Evolutionary conservation across 1,140 invertebrate genomes (phyloP).

Genomic region (Octopus sinensis): DNA sequence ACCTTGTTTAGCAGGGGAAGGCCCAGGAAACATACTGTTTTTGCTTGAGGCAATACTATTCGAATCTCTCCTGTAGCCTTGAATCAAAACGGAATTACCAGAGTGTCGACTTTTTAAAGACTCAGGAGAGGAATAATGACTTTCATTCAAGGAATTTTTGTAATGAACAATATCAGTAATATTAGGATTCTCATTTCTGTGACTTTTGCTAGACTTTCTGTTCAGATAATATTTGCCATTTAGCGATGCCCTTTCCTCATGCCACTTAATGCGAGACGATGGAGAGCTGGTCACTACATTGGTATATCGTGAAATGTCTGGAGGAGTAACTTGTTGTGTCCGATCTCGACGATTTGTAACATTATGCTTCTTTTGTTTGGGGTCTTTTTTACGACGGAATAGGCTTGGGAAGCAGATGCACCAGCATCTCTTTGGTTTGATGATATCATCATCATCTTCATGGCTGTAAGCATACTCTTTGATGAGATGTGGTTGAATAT

Average conservation of each 20-base stretch:
- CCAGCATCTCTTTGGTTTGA: slow-evolving; percentile 32
- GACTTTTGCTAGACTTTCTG: background rate
- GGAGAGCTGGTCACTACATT: slow-evolving; percentile 6
- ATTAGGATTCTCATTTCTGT: background rate
- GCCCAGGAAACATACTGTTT: background rate
- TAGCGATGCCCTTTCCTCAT: background rate
- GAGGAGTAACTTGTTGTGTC: background rate
- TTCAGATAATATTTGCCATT: slow-evolving; percentile 9
- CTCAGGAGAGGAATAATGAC: background rate
- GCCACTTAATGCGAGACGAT: background rate
- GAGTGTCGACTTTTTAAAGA: background rate
- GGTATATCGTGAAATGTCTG: background rate
- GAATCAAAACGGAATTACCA: background rate
- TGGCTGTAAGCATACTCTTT: slow-evolving; percentile 30
- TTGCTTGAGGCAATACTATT: background rate
- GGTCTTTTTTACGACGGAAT: slow-evolving; percentile 13
- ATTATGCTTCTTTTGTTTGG: slow-evolving; percentile 23
- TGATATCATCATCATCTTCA: slow-evolving; percentile 29
- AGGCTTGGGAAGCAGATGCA: slow-evolving; percentile 35
- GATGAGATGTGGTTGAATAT: slow-evolving; percentile 23
- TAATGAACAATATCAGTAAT: slow-evolving; percentile 8
- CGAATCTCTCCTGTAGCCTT: background rate
- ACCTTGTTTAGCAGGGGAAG: slow-evolving; percentile 5
- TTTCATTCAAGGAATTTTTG: background rate
- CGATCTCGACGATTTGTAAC: background rate